Base-by-base conservation (phyloP, 1,140 invertebrate genomes). In the Drosophila sechellia region DNA sequence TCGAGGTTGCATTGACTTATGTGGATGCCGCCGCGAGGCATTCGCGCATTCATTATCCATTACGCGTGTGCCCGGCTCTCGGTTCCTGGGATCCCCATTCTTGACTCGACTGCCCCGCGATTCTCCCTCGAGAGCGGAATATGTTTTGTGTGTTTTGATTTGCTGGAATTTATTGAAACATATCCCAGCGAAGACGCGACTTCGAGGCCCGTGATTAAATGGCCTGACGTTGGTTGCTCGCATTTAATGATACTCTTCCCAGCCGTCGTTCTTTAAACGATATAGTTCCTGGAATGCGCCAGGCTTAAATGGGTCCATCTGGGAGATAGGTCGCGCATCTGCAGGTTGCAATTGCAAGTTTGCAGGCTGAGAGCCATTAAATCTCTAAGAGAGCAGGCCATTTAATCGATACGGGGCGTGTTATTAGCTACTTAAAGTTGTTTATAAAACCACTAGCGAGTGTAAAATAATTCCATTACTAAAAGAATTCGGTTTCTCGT, bases 91-190 rank as follows among this genome's bases (percentile, higher is more conserved):
- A 48, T 50, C 39, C 15, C 40, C 43, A 27, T 49, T 35, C 27
- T 25, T 37, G 13, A 37, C 20, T 48, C 43, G 10, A 31, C 15
- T 0, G 25, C 22, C 61, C 34, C 61, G 10, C 43, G 17, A 2
- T 39, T 34, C 10, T 46, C 64, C 64, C 43, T 37, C 17, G 25
- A 40, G 52, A 70, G 31, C 40, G 48, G 45, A 54, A 63, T 72
- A 58, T 57, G 49, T 71, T 52, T 66, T 55, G 45, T 55, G 60
- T 85, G 81, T 68, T 84, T 86, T 87, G 83, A 87, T 87, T 86
- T 86, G 75, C 70, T 81, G 81, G 83, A 86, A 86, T 79, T 89
- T 87, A 83, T 87, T 87, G 76, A 87, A 87, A 87, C 76, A 89
- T 89, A 89, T 83, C 68, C 66, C 70, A 75, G 55, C 48, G 27